These are phyloP conservation scores for Platypus cylindrus DNA, from an alignment of 2,888 invertebrate genomes.

Conservation along the genomic window DNA sequence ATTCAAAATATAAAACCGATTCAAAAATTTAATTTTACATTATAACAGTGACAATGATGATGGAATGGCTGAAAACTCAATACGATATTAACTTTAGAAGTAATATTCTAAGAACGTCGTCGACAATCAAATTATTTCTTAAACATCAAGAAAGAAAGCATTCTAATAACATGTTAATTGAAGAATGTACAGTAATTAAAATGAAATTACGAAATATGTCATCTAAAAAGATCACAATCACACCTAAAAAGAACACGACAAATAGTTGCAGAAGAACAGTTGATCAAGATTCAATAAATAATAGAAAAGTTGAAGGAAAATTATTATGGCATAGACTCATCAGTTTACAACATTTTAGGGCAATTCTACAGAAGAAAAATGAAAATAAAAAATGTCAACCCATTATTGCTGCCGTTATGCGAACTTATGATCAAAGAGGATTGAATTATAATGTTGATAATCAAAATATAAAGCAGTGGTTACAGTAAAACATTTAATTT, in stretches of 20 bases:
- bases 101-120: conserved; percentile 15
- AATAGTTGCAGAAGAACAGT: too few relatives aligned
- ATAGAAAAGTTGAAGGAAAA: conserved; percentile 12
- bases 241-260: too few relatives aligned
- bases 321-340: conserved; percentile 21
- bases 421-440: conserved; percentile 27
- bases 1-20: too few relatives aligned
- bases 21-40: too few relatives aligned
- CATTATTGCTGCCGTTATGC: conserved; percentile 24
- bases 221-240: too few relatives aligned
- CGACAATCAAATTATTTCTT: conserved; percentile 18
- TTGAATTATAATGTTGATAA: too few relatives aligned
- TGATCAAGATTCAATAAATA: too few relatives aligned
- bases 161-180: conserved; percentile 14
- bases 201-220: conserved; percentile 1
- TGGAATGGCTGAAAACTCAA: conserved; percentile 21
- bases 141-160: too few relatives aligned
- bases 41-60: too few relatives aligned
- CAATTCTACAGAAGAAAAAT: conserved; percentile 19
- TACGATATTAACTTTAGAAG: conserved; percentile 19
- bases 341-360: conserved; percentile 24
- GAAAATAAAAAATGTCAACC: conserved; percentile 23
- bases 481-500: too few relatives aligned
- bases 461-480: too few relatives aligned
- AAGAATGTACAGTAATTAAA: conserved; percentile 7